Conservation (phyloP, 2,797 vertebrate species). For the Alauda arvensis region DNA sequence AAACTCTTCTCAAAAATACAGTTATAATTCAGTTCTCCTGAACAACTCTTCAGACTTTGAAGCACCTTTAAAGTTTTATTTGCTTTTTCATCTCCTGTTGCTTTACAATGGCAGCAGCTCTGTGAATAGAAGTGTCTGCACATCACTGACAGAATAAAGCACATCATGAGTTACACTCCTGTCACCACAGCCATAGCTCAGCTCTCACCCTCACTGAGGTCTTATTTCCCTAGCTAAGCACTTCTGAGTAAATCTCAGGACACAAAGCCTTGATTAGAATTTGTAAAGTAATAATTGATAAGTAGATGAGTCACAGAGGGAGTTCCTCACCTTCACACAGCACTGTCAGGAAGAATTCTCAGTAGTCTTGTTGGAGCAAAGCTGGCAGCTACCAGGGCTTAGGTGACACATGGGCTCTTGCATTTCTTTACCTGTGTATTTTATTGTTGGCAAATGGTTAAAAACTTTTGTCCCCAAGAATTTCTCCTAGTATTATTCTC, state of each 20-base stretch:
- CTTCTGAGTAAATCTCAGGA: background rate
- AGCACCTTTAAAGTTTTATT: background rate
- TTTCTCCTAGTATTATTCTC: background rate
- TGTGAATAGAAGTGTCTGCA: background rate
- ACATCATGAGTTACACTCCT: background rate
- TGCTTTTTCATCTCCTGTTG: background rate
- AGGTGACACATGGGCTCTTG: background rate
- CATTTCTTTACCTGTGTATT: background rate
- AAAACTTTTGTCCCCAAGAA: background rate
- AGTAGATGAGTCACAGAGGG: background rate
- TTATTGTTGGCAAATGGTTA: background rate
- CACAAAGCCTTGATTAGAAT: background rate
- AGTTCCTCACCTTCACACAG: background rate
- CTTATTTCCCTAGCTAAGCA: background rate
- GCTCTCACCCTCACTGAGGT: background rate
- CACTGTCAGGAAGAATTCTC: background rate
- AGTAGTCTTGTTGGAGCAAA: background rate
- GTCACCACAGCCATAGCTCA: background rate
- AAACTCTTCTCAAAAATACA: background rate
- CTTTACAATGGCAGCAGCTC: background rate
- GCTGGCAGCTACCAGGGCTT: background rate
- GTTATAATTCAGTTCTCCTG: background rate
- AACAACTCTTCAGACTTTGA: background rate
- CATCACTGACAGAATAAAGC: background rate
- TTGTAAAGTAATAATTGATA: background rate